phyloP scores from a whole-genome alignment of 2,888 invertebrate species.

The Carterocephalus palaemon region DNA sequence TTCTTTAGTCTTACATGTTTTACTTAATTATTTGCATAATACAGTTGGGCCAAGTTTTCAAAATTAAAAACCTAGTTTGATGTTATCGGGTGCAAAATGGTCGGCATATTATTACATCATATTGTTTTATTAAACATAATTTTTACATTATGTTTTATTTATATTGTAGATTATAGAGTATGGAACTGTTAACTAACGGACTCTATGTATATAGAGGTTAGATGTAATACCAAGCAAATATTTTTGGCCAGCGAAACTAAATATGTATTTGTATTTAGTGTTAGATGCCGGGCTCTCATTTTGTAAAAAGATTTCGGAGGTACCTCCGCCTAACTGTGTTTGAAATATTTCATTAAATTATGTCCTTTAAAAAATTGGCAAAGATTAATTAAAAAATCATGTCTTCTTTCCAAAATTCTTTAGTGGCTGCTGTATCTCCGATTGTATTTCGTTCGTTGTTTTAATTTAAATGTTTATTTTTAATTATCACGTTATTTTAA shows the following conservation, averaged over 20 bases:
- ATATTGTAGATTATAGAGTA: constrained; percentile 6
- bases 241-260: constrained; percentile 13
- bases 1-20: too few relatives aligned
- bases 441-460: constrained; percentile 68
- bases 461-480: constrained; percentile 78
- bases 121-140: constrained; percentile 12
- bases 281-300: constrained; percentile 56
- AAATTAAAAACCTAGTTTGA: constrained; percentile 4
- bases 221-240: background rate
- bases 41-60: background rate
- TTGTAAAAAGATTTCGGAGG: constrained; percentile 20
- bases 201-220: constrained; percentile 1
- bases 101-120: constrained; percentile 6
- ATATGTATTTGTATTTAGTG: constrained; percentile 41
- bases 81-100: background rate
- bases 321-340: too few relatives aligned
- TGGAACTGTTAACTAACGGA: constrained; percentile 9
- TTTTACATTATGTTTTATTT: constrained; percentile 15
- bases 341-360: too few relatives aligned
- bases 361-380: too few relatives aligned
- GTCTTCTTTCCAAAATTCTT: too few relatives aligned
- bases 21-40: too few relatives aligned
- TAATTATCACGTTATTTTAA: constrained; percentile 73
- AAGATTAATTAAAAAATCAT: too few relatives aligned
- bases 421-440: constrained; percentile 38